Percentiles rank a stretch among this genome's conserved stretches.
Conservation (phyloP, 2,797 vertebrate species). For the Rhincodon typus region DNA sequence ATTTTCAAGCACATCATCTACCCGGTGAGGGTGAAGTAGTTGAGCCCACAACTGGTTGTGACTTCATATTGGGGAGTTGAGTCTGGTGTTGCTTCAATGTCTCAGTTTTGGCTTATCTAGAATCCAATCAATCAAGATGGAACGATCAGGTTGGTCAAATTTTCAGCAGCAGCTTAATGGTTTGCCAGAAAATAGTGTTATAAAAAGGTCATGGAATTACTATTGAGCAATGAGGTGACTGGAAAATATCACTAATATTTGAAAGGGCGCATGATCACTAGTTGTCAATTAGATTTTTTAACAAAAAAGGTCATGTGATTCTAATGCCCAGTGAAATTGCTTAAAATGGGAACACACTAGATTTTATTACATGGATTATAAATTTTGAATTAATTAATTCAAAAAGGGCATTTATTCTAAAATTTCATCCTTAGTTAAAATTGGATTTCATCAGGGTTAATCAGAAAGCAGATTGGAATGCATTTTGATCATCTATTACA, state of each 20-base stretch:
- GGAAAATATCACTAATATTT: neutral
- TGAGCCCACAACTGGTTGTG: neutral
- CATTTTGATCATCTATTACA: constrained; percentile 7
- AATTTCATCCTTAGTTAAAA: neutral
- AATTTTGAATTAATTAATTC: constrained; percentile 28
- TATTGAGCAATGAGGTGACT: neutral
- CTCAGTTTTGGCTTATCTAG: neutral
- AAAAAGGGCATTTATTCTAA: neutral
- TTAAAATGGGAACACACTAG: neutral
- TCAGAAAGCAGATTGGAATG: neutral
- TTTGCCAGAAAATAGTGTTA: neutral
- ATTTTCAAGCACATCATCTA: neutral
- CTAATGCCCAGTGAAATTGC: neutral
- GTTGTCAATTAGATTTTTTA: neutral
- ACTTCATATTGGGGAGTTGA: neutral
- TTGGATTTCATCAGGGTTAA: constrained; percentile 6
- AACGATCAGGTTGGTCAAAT: neutral
- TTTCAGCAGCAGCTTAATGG: neutral
- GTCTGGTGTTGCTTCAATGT: neutral
- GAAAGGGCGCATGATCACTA: neutral
- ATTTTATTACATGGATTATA: neutral
- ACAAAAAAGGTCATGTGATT: neutral
- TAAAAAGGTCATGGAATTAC: neutral
- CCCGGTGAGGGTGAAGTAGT: neutral
- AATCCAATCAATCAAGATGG: neutral